Conservation (phyloP, 2,888 invertebrate genomes). For the Agonopterix arenella region DNA sequence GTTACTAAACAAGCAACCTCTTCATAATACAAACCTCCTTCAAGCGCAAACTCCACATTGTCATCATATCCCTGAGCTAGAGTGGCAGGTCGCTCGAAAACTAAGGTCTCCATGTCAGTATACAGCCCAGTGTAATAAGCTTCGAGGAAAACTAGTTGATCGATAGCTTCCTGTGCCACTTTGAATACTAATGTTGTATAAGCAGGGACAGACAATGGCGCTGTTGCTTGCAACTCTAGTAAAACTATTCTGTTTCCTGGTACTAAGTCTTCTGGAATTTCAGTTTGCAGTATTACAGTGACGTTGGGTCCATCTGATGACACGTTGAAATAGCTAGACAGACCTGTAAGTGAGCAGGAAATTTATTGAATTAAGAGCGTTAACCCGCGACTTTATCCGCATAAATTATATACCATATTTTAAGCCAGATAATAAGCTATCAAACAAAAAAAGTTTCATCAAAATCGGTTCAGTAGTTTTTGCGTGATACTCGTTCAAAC, state of each 20-base stretch:
- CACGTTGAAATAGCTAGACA: constrained; percentile 12
- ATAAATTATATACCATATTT: no score
- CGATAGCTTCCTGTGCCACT: background rate
- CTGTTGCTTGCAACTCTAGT: constrained; percentile 25
- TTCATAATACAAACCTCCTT: constrained; percentile 20
- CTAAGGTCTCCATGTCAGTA: constrained; percentile 10
- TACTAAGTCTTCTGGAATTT: constrained; percentile 21
- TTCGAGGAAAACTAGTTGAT: constrained; percentile 1
- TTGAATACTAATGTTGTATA: constrained; percentile 6
- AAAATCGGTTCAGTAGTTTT: no score
- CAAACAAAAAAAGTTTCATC: no score
- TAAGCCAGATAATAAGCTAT: no score
- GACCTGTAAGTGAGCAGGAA: constrained; percentile 6
- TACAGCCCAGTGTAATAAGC: constrained; percentile 20
- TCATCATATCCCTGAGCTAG: constrained; percentile 19
- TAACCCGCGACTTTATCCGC: no score
- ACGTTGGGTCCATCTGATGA: constrained; percentile 9
- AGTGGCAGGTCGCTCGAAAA: constrained; percentile 12
- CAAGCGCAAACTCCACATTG: constrained; percentile 18
- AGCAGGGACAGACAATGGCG: constrained; percentile 17
- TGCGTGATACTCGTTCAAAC: no score
- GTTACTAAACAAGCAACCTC: no score
- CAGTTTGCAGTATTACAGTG: constrained; percentile 14
- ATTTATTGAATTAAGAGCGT: background rate
- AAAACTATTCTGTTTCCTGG: constrained; percentile 22